Evolutionary conservation across 2,113 vertebrate genomes (phyloP).

Genomic region (Rousettus leschenaultii): DNA sequence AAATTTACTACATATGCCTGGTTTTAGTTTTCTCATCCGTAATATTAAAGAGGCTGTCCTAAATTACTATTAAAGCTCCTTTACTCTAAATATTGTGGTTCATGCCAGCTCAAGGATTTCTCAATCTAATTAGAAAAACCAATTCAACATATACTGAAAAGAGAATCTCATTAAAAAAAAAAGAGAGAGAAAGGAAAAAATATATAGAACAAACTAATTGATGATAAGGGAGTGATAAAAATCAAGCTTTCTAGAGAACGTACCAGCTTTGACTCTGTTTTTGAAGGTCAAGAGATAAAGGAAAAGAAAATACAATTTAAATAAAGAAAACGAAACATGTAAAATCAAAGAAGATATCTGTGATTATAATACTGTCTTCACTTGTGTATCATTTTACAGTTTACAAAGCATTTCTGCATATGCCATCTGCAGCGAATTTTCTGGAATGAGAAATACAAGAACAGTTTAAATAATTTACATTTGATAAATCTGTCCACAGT

Average conservation of each 20-base stretch:
- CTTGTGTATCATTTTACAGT: not conserved
- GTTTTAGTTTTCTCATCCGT: not conserved
- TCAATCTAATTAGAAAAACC: not conserved
- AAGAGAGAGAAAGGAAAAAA: not conserved
- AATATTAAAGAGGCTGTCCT: not conserved
- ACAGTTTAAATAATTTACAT: conserved; percentile 42
- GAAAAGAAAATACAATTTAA: conserved; percentile 49
- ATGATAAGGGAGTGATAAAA: conserved; percentile 33
- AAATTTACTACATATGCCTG: not conserved
- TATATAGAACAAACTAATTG: not conserved
- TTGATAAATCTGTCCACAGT: conserved; percentile 32
- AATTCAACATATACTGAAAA: not conserved
- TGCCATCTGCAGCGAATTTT: conserved; percentile 39
- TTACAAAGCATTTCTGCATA: conserved; percentile 39
- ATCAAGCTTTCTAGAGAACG: conserved; percentile 2
- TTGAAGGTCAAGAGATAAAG: conserved; percentile 23
- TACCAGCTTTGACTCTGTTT: not conserved
- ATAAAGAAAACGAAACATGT: conserved; percentile 26
- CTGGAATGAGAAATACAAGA: conserved; percentile 24
- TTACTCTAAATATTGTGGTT: not conserved
- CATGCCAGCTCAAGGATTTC: not conserved
- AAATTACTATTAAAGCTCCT: not conserved
- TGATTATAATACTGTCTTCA: conserved; percentile 21
- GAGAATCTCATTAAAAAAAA: not conserved
- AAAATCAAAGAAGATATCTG: conserved; percentile 28